Conservation (phyloP, 2,797 vertebrate species). For the Acanthurus lineatus region DNA sequence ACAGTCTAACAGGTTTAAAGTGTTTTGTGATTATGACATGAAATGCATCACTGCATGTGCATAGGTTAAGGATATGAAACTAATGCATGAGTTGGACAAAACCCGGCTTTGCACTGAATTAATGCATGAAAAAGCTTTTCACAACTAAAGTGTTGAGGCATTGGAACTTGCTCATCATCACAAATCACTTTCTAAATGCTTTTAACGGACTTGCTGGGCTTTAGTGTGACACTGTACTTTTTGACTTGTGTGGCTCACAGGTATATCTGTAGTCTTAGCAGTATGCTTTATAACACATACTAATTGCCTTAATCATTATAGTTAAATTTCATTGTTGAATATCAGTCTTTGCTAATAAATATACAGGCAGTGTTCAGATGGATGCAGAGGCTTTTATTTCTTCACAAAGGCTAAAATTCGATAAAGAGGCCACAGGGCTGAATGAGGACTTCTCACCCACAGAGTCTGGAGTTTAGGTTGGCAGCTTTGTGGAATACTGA, state of each 20-base stretch:
- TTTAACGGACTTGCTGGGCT: too few species aligned
- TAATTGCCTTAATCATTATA: too few species aligned
- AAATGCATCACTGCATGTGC: neutral
- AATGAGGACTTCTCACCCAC: constrained; percentile 55
- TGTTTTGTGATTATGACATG: neutral
- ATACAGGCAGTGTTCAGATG: constrained; percentile 21
- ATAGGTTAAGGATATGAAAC: neutral
- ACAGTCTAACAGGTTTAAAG: neutral
- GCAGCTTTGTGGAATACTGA: constrained; percentile 38
- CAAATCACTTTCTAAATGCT: too few species aligned
- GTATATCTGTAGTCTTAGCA: too few species aligned
- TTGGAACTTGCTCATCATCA: too few species aligned
- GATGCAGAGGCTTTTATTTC: constrained; percentile 51
- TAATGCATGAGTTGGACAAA: neutral
- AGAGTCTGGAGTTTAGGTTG: constrained; percentile 60
- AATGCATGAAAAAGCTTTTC: too few species aligned
- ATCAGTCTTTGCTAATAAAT: constrained; percentile 1
- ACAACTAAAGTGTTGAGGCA: too few species aligned
- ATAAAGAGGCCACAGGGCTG: constrained; percentile 35
- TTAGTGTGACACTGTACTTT: too few species aligned
- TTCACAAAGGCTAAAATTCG: constrained; percentile 44
- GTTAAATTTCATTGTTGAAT: neutral
- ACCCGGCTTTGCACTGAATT: too few species aligned
- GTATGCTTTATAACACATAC: too few species aligned
- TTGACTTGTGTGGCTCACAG: too few species aligned